These are phyloP conservation scores for Sinohyriopsis cumingii DNA, from an alignment of 2,888 invertebrate genomes.

Conservation along the genomic window DNA sequence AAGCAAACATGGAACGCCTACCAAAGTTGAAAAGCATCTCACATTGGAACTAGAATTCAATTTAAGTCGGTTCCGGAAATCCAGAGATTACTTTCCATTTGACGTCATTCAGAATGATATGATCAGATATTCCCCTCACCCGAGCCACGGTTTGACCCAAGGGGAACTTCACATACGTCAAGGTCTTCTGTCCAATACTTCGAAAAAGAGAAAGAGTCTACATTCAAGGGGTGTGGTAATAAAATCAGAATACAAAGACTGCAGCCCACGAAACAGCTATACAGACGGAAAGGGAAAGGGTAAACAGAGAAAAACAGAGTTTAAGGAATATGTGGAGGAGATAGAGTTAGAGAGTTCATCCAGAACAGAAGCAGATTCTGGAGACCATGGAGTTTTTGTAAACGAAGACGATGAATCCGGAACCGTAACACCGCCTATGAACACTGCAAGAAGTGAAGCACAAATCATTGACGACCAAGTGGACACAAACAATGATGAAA, in stretches of 20 bases:
- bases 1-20: slow-evolving; percentile 48
- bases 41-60: slow-evolving; percentile 51
- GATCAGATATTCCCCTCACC: slow-evolving; percentile 42
- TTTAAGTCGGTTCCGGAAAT: slow-evolving; percentile 46
- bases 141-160: slow-evolving; percentile 38
- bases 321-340: too few relatives aligned
- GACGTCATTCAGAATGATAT: slow-evolving; percentile 42
- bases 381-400: too few relatives aligned
- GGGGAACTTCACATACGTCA: slow-evolving; percentile 41
- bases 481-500: too few relatives aligned
- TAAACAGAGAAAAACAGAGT: too few relatives aligned
- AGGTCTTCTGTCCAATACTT: slow-evolving; percentile 39
- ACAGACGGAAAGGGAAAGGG: too few relatives aligned
- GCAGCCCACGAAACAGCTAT: too few relatives aligned
- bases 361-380: too few relatives aligned
- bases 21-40: slow-evolving; percentile 53
- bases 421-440: too few relatives aligned
- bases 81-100: slow-evolving; percentile 49
- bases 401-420: too few relatives aligned
- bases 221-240: slow-evolving; percentile 11
- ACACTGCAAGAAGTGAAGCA: too few relatives aligned
- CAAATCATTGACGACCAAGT: too few relatives aligned
- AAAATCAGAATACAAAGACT: slow-evolving; percentile 10
- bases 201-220: slow-evolving; percentile 14
- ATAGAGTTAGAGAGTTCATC: too few relatives aligned